Percentiles rank a stretch among this genome's conserved stretches.
Evolutionary conservation across 2,888 invertebrate genomes (phyloP).

Genomic region (Mongoloraphidia duomilia): DNA sequence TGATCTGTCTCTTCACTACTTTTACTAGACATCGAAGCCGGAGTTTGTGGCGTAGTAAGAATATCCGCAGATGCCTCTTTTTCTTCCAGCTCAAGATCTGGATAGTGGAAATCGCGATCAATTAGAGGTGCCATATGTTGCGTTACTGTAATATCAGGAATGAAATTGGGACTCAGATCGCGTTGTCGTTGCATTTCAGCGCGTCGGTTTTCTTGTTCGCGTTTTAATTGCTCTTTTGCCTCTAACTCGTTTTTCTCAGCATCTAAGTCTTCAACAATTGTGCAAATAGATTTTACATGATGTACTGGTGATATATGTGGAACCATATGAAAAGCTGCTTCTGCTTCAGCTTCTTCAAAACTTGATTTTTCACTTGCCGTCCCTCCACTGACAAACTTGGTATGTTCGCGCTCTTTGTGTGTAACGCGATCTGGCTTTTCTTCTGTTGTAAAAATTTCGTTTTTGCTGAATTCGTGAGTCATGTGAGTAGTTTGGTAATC

Average conservation of each 20-base stretch:
- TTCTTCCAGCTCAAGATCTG: slow-evolving; percentile 32
- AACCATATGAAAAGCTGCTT: slow-evolving; percentile 34
- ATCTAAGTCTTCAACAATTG: slow-evolving; percentile 33
- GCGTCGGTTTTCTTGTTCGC: slow-evolving; percentile 30
- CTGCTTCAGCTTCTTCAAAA: slow-evolving; percentile 35
- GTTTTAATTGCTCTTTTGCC: slow-evolving; percentile 27
- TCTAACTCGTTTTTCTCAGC: slow-evolving; percentile 37
- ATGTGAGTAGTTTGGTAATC: slow-evolving; percentile 19
- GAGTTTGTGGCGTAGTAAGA: slow-evolving; percentile 42
- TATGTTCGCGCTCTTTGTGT: slow-evolving; percentile 15
- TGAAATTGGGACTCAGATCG: slow-evolving; percentile 44
- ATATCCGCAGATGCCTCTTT: slow-evolving; percentile 27
- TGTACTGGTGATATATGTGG: slow-evolving; percentile 32
- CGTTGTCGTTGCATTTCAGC: slow-evolving; percentile 31
- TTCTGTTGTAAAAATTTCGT: slow-evolving; percentile 26
- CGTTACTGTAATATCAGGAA: slow-evolving; percentile 47
- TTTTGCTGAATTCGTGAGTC: slow-evolving; percentile 15
- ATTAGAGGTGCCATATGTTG: slow-evolving; percentile 39
- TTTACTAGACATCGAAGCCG: slow-evolving; percentile 46
- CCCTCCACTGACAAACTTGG: not conserved
- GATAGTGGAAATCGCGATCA: slow-evolving; percentile 31
- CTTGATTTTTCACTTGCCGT: slow-evolving; percentile 31
- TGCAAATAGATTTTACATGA: slow-evolving; percentile 30
- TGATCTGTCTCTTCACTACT: slow-evolving; percentile 51
- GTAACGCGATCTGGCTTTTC: slow-evolving; percentile 26